Conservation (phyloP, 2,113 vertebrate genomes). For the Aptenodytes patagonicus region DNA sequence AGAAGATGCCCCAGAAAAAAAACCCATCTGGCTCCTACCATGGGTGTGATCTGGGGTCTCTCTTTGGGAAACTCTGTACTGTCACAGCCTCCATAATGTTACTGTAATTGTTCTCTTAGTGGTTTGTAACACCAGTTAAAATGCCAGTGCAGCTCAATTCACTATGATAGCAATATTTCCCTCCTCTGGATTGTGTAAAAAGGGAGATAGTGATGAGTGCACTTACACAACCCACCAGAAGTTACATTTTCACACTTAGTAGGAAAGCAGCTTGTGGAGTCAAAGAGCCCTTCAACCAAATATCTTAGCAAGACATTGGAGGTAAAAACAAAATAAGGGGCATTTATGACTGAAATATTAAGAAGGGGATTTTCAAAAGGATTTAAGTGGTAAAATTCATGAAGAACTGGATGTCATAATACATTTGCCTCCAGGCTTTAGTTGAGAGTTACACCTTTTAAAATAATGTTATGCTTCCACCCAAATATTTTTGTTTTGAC, state of each 20-base stretch:
- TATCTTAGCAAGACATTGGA: not conserved
- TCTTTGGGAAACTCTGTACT: not conserved
- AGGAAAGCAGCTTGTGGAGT: conserved; percentile 2
- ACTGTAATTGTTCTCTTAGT: not conserved
- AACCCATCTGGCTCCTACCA: not conserved
- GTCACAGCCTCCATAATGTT: not conserved
- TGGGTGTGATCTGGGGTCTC: not conserved
- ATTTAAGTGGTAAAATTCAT: not conserved
- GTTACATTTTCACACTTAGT: not conserved
- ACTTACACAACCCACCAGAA: not conserved
- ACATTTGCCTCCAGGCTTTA: not conserved
- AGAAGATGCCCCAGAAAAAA: not conserved
- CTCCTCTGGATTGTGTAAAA: not conserved
- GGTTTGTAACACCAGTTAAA: not conserved
- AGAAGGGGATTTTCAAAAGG: not conserved
- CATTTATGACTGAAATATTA: not conserved
- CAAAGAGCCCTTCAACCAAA: not conserved
- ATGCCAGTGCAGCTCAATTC: not conserved
- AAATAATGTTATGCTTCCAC: not conserved
- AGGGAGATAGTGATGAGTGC: not conserved
- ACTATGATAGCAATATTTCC: not conserved
- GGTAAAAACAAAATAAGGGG: not conserved
- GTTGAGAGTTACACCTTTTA: not conserved
- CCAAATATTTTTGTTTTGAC: not conserved
- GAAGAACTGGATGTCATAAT: not conserved